Conservation (phyloP, 2,888 invertebrate species). For the Griposia aprilina region DNA sequence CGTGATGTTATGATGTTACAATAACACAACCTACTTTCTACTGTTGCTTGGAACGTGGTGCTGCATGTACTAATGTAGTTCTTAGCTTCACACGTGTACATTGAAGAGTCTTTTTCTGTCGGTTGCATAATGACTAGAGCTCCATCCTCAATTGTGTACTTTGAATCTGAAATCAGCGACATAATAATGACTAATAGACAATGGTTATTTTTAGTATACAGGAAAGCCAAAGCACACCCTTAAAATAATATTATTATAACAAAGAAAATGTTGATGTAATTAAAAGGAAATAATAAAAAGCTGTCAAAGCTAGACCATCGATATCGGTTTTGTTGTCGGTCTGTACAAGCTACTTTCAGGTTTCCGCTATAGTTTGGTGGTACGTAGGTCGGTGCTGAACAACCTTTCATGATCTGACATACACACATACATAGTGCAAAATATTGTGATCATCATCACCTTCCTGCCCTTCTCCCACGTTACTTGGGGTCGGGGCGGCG, state of each 20-base stretch:
- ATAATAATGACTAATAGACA: not conserved
- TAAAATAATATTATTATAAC: no score
- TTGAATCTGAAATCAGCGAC: conserved; percentile 44
- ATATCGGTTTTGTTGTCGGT: not conserved
- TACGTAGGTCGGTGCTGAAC: not conserved
- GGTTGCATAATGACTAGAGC: conserved; percentile 53
- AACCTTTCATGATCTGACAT: not conserved
- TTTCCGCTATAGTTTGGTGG: not conserved
- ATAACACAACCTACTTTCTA: conserved; percentile 47
- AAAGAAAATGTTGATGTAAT: not conserved
- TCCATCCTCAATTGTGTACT: conserved; percentile 51
- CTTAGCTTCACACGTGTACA: conserved; percentile 56
- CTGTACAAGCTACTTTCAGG: not conserved
- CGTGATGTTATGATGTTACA: not conserved
- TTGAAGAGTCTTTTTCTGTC: conserved; percentile 34
- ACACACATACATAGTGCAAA: not conserved
- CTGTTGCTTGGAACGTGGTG: conserved; percentile 11
- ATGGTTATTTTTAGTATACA: not conserved
- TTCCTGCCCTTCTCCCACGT: not conserved
- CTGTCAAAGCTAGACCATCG: not conserved
- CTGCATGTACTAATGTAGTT: conserved; percentile 37
- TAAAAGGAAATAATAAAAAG: not conserved
- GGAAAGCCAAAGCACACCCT: not conserved
- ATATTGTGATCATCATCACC: not conserved
- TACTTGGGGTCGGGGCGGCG: not conserved